Conservation (phyloP, 2,113 vertebrate genomes). For the Elachura formosa region DNA sequence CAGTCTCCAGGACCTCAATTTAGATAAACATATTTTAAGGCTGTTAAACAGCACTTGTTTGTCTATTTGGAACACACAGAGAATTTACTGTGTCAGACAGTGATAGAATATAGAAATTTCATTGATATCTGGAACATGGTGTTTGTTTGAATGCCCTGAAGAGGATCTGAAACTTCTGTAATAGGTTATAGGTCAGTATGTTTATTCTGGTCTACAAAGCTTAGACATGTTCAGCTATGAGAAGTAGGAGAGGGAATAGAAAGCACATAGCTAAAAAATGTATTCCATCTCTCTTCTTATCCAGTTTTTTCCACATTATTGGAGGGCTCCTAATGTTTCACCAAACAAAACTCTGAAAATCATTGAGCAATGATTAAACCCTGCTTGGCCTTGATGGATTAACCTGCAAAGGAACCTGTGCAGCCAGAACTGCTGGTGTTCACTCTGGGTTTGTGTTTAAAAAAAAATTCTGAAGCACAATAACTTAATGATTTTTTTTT, state of each 20-base stretch:
- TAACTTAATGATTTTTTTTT: background rate
- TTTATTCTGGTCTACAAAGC: background rate
- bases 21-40: background rate
- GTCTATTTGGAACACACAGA: background rate
- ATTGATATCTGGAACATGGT: background rate
- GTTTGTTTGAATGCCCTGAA: background rate
- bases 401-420: background rate
- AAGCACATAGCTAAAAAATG: background rate
- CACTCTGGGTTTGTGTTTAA: background rate
- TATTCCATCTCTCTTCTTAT: background rate
- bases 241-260: background rate
- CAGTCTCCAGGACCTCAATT: background rate
- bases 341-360: background rate
- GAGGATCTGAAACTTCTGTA: background rate
- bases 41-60: background rate
- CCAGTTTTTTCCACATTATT: background rate
- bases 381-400: background rate
- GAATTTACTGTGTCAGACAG: background rate
- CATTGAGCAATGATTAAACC: background rate
- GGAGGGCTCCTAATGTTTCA: background rate
- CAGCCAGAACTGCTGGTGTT: background rate
- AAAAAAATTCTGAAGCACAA: background rate
- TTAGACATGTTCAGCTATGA: background rate
- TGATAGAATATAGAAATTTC: background rate
- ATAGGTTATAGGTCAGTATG: background rate